Evolutionary conservation across 2,888 invertebrate genomes (phyloP).

Genomic region (Vesta saturnalis): DNA sequence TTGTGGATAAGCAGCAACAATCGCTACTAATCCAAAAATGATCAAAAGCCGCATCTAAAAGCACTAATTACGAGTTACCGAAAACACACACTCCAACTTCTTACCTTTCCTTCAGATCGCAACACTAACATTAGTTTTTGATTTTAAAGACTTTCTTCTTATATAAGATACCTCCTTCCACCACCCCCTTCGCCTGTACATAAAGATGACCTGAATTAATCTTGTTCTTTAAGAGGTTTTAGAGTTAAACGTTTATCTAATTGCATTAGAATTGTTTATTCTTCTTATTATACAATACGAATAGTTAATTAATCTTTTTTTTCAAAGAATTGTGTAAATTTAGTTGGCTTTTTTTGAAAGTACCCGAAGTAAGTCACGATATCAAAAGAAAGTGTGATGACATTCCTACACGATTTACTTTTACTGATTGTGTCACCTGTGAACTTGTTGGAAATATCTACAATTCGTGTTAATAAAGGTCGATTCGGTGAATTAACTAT

Average conservation of each 20-base stretch:
- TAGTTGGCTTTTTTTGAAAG: slow-evolving; percentile 11
- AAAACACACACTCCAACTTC: background rate
- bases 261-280: background rate
- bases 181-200: slow-evolving; percentile 20
- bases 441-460: slow-evolving; percentile 21
- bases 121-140: slow-evolving; percentile 24
- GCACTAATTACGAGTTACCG: background rate
- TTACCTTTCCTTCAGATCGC: slow-evolving; percentile 29
- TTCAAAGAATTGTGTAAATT: background rate
- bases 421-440: slow-evolving; percentile 32
- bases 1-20: slow-evolving; percentile 70
- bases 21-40: slow-evolving; percentile 64
- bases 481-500: too few relatives aligned
- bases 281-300: background rate
- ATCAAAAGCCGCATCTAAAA: slow-evolving; percentile 42
- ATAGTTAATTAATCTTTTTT: background rate
- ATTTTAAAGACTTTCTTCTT: slow-evolving; percentile 31
- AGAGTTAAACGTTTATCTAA: background rate
- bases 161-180: slow-evolving; percentile 34
- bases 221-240: slow-evolving; percentile 17
- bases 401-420: slow-evolving; percentile 35
- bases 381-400: slow-evolving; percentile 32
- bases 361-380: slow-evolving; percentile 28
- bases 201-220: slow-evolving; percentile 35
- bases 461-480: background rate